phyloP scores from a whole-genome alignment of 1,140 invertebrate species.

The Philotrypesis tridentata region DNA sequence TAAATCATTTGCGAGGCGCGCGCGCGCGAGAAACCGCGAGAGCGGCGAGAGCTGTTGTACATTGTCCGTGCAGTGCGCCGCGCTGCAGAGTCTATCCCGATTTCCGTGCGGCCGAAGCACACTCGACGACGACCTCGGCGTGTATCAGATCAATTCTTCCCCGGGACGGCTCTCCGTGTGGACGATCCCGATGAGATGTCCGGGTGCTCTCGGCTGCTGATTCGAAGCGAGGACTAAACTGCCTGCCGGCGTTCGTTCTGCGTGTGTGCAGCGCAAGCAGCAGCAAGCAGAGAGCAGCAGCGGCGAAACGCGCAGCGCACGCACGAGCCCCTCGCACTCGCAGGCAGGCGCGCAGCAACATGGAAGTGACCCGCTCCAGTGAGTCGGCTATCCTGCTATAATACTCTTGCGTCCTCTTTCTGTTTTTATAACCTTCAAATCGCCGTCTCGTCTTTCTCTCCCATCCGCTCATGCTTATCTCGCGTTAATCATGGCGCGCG shows the following conservation, averaged over 20 bases:
- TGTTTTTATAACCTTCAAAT: background rate
- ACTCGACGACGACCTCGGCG: background rate
- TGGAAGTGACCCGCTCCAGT: slow-evolving; percentile 63
- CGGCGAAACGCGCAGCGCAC: background rate
- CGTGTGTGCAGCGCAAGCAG: too few species aligned
- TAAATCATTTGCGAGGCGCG: too few species aligned
- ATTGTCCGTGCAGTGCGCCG: too few species aligned
- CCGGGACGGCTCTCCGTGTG: background rate
- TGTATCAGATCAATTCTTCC: too few species aligned
- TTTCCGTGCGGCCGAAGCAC: background rate
- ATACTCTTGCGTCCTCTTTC: background rate
- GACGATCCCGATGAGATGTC: background rate
- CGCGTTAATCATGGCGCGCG: background rate
- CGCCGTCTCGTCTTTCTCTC: background rate
- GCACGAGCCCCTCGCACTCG: too few species aligned
- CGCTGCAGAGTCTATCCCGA: too few species aligned
- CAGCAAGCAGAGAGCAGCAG: too few species aligned
- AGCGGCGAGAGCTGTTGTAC: too few species aligned
- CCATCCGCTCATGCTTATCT: too few species aligned
- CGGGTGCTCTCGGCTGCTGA: background rate
- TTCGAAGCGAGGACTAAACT: background rate
- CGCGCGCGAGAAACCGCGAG: too few species aligned
- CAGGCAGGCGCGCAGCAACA: slow-evolving; percentile 21
- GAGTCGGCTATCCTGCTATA: slow-evolving; percentile 49
- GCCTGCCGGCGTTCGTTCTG: background rate